Percentiles rank a stretch among this genome's conserved stretches.
phyloP scores from a whole-genome alignment of 2,888 invertebrate genomes.

The Oithona nana region DNA sequence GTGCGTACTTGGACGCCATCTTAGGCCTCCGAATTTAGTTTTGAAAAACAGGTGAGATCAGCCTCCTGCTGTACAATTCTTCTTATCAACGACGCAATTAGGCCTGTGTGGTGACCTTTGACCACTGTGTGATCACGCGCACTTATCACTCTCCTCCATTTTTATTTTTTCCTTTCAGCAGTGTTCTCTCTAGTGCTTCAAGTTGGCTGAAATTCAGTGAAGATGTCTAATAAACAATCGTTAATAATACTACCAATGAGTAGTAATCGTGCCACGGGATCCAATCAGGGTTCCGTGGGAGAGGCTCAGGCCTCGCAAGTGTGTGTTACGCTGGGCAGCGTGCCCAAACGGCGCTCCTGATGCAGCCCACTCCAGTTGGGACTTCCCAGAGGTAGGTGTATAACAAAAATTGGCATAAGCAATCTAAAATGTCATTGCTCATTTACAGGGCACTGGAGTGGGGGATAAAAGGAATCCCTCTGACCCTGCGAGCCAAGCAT shows the following conservation, averaged over 20 bases:
- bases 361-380: conserved; percentile 60
- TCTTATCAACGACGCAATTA: no score
- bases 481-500: conserved; percentile 27
- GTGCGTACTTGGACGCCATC: no score
- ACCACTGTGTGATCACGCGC: no score
- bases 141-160: no score
- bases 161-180: not conserved
- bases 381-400: conserved; percentile 32
- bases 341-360: conserved; percentile 99
- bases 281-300: not conserved
- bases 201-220: not conserved
- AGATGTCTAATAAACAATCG: not conserved
- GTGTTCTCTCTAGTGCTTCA: no score
- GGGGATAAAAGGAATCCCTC: conserved; percentile 48
- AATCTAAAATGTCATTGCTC: not conserved
- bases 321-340: conserved; percentile 74
- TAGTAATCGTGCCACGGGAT: not conserved
- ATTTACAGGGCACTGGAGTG: conserved; percentile 45
- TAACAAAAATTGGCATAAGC: conserved; percentile 27
- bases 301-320: conserved; percentile 27
- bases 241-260: conserved; percentile 1
- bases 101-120: no score
- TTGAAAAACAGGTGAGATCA: no score
- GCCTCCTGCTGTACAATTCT: no score
- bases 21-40: no score